Evolutionary conservation across 64 coral and sea anemone genomes (phyloP).

Genomic region (Porites australiensis): DNA sequence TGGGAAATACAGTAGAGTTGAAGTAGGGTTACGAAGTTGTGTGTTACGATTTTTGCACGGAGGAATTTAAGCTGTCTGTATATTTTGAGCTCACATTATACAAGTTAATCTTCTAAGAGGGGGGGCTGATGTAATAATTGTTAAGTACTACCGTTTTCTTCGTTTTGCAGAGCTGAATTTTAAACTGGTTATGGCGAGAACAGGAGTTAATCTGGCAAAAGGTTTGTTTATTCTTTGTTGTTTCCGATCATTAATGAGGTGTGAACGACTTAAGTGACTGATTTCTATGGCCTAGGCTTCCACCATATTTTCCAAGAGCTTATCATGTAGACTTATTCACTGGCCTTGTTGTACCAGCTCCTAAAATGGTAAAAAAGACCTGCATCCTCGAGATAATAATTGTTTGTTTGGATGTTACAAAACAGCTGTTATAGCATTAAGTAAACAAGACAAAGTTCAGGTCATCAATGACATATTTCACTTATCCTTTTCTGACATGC

Average conservation of each 20-base stretch:
- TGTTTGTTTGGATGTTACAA: too few relatives aligned
- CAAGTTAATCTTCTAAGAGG: not conserved
- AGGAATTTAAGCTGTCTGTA: conserved; percentile 26
- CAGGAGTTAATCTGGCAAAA: conserved; percentile 74
- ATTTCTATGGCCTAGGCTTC: too few relatives aligned
- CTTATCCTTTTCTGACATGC: not conserved
- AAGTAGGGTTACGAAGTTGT: too few relatives aligned
- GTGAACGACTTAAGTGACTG: too few relatives aligned
- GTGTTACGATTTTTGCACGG: too few relatives aligned
- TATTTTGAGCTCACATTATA: not conserved
- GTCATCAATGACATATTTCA: not conserved
- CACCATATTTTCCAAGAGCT: too few relatives aligned
- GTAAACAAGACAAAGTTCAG: not conserved
- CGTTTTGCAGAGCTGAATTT: conserved; percentile 91
- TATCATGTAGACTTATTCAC: too few relatives aligned
- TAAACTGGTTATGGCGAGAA: conserved; percentile 85
- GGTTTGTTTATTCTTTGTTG: conserved; percentile 58
- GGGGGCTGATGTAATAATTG: not conserved
- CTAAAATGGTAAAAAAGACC: too few relatives aligned
- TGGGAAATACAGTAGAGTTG: too few relatives aligned
- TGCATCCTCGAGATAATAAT: too few relatives aligned
- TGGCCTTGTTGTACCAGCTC: too few relatives aligned
- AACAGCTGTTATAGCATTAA: not conserved
- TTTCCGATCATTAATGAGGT: not conserved
- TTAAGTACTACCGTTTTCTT: not conserved